Evolutionary conservation across 1,140 invertebrate species (phyloP), one percentile per base, ranked within the genome.

Genomic region (Drosophila malerkotliana): DNA sequence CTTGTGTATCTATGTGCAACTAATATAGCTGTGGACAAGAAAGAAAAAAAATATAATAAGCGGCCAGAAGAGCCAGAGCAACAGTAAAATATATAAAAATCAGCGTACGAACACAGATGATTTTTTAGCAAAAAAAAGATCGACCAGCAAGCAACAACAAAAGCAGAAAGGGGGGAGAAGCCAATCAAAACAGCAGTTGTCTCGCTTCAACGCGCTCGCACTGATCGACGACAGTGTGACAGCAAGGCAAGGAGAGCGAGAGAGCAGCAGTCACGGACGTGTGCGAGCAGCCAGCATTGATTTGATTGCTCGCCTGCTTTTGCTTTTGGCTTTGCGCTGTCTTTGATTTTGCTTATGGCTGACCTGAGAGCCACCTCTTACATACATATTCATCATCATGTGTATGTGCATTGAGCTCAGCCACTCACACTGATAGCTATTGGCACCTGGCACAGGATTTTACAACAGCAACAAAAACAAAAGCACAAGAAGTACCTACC

Each of bases 71-170:
- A 62, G 63, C 59, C 58, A 66, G 45, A 74, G 55, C 15, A 47
- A 45, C 55, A 72, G 49, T 54, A 72, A 82, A 88, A 57, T 78
- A 83, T 79, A 81, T 80, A 87, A 80, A 88, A 87, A 87, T 75
- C 78, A 87, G 77, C 72, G 83, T 88, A 88, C 79, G 77, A 87
- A 77, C 84, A 83, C 84, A 79, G 83, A 88, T 88, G 83, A 88
- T 88, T 89, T 87, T 87, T 88, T 88, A 87, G 83, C 83, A 87
- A 87, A 85, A 85, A 83, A 84, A 88, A 87, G 74, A 85, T 88
- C 78, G 82, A 78, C 75, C 81, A 76, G 49, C 57, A 69, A 68
- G 34, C 54, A 69, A 64, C 72, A 75, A 26, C 32, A 60, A 28
- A n/a, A 60, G 34, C 51, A 60, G 14, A 15, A 44, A 9, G 14